phyloP scores from a whole-genome alignment of 2,797 vertebrate species.

The Podarcis lilfordi region DNA sequence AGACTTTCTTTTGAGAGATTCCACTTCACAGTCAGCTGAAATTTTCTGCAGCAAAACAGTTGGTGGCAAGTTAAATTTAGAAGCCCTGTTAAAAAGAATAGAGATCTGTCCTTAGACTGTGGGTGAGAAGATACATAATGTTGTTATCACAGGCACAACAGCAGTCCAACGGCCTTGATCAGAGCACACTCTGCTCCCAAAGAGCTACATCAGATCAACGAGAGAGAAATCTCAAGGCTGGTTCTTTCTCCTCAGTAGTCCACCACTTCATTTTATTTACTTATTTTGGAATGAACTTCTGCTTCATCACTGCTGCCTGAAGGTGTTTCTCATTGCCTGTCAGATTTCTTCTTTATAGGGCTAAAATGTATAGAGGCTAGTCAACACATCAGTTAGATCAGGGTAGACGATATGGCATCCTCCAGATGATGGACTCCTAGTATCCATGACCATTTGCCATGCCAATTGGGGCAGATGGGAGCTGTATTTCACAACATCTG shows the following conservation, averaged over 20 bases:
- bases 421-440: too few species aligned
- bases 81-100: constrained; percentile 54
- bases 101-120: constrained; percentile 37
- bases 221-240: background rate
- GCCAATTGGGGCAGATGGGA: too few species aligned
- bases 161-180: background rate
- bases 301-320: background rate
- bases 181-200: background rate
- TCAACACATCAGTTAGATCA: background rate
- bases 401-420: too few species aligned
- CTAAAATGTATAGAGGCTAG: background rate
- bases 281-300: background rate
- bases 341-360: background rate
- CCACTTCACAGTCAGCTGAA: constrained; percentile 53
- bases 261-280: background rate
- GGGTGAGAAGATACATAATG: constrained; percentile 47
- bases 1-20: constrained; percentile 55
- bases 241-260: background rate
- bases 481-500: too few species aligned
- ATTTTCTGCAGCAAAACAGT: constrained; percentile 54
- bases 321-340: background rate
- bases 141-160: background rate
- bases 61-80: constrained; percentile 58
- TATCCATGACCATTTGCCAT: too few species aligned
- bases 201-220: background rate